phyloP scores from a whole-genome alignment of 1,140 invertebrate genomes.

The Eurosta solidaginis region DNA sequence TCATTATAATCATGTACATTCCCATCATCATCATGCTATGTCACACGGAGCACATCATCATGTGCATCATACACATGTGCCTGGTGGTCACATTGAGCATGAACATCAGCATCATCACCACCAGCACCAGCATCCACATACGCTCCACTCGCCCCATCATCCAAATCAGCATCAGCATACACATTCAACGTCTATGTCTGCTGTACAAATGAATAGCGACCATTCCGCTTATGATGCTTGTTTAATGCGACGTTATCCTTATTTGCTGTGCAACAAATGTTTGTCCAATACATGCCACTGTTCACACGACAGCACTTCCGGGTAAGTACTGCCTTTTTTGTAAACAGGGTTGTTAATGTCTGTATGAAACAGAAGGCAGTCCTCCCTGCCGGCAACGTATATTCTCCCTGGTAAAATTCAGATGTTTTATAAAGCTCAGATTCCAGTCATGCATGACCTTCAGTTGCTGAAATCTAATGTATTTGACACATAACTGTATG shows the following conservation, averaged over 20 bases:
- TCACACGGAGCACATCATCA: constrained; percentile 8
- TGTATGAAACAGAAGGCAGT: too few species aligned
- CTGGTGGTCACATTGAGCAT: too few species aligned
- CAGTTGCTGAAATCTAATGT: too few species aligned
- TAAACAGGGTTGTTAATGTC: too few species aligned
- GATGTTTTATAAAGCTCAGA: too few species aligned
- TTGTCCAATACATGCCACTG: neutral
- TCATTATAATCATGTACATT: constrained; percentile 4
- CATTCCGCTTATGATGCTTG: neutral
- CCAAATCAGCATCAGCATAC: neutral
- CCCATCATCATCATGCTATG: constrained; percentile 3
- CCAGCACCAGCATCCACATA: neutral
- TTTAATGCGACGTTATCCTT: neutral
- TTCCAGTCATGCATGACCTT: too few species aligned
- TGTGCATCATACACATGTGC: neutral
- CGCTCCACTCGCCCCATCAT: neutral
- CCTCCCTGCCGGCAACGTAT: too few species aligned
- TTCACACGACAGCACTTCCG: neutral
- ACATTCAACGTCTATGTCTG: neutral
- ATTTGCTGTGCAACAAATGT: constrained; percentile 4
- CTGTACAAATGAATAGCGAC: neutral
- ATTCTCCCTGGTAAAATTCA: too few species aligned
- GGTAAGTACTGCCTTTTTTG: too few species aligned
- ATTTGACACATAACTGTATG: too few species aligned
- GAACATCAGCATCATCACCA: neutral